Conservation (phyloP, 2,113 vertebrate species). For the Centropristis striata region DNA sequence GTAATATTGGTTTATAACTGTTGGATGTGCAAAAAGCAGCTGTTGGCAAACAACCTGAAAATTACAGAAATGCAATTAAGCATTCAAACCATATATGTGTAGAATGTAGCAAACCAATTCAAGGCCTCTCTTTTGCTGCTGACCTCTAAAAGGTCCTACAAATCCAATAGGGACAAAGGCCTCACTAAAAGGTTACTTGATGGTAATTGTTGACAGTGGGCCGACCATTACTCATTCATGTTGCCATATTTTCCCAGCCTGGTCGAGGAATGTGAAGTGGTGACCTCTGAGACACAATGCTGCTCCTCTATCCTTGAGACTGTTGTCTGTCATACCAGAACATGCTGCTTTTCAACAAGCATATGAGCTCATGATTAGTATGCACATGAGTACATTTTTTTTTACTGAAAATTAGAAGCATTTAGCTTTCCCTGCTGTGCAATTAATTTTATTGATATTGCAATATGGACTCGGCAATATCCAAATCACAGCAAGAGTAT, state of each 20-base stretch:
- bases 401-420: constrained; percentile 25
- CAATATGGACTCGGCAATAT: too few relatives aligned
- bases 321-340: constrained; percentile 1
- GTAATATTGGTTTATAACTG: neutral
- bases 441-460: too few relatives aligned
- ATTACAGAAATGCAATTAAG: neutral
- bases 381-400: neutral
- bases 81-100: too few relatives aligned
- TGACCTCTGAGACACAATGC: constrained; percentile 1
- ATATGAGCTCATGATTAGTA: neutral
- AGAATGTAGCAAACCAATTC: neutral
- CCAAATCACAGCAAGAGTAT: too few relatives aligned
- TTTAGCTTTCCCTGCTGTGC: neutral
- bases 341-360: neutral
- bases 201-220: neutral
- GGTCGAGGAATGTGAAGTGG: neutral
- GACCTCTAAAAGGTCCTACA: neutral
- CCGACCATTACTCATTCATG: constrained; percentile 4
- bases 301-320: constrained; percentile 28
- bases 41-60: neutral
- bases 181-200: constrained; percentile 5
- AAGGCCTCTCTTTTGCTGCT: neutral
- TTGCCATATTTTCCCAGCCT: neutral
- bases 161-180: neutral
- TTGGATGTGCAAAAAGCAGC: neutral